phyloP scores from a whole-genome alignment of 92 coral and sea anemone species.

The Phenganax subtilis region DNA sequence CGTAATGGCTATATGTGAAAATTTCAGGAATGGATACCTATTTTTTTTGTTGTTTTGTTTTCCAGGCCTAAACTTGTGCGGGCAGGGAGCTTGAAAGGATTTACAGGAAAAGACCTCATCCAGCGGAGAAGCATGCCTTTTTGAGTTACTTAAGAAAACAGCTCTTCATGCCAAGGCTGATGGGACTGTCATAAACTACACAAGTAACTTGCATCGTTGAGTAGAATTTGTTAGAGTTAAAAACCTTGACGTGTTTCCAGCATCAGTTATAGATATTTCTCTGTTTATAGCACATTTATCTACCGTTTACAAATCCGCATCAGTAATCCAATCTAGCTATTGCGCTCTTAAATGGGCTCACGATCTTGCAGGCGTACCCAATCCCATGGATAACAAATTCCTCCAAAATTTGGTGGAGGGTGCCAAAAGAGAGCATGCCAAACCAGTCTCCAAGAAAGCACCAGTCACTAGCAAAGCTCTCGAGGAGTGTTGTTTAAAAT shows the following conservation, averaged over 20 bases:
- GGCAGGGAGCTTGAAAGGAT: slow-evolving; percentile 45
- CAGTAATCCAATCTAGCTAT: slow-evolving; percentile 33
- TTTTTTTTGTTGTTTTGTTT: slow-evolving; percentile 21
- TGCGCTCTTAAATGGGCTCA: slow-evolving; percentile 47
- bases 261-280: slow-evolving; percentile 34
- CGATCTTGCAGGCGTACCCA: slow-evolving; percentile 37
- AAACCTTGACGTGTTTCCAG: slow-evolving; percentile 44
- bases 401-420: slow-evolving; percentile 45
- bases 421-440: slow-evolving; percentile 48
- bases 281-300: slow-evolving; percentile 35
- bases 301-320: slow-evolving; percentile 29
- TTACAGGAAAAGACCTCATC: slow-evolving; percentile 36
- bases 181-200: slow-evolving; percentile 52
- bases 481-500: slow-evolving; percentile 34
- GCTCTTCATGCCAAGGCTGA: slow-evolving; percentile 42
- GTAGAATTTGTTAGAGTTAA: slow-evolving; percentile 40
- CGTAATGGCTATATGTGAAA: background rate
- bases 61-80: slow-evolving; percentile 47
- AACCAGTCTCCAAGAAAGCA: slow-evolving; percentile 43
- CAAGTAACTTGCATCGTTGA: slow-evolving; percentile 37
- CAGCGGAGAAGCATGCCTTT: slow-evolving; percentile 33
- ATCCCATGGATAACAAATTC: slow-evolving; percentile 41
- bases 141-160: slow-evolving; percentile 36
- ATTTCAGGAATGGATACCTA: slow-evolving; percentile 10
- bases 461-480: slow-evolving; percentile 44